Evolutionary conservation across 1,140 invertebrate species (phyloP).

Genomic region (Leptestheria dahalacensis): DNA sequence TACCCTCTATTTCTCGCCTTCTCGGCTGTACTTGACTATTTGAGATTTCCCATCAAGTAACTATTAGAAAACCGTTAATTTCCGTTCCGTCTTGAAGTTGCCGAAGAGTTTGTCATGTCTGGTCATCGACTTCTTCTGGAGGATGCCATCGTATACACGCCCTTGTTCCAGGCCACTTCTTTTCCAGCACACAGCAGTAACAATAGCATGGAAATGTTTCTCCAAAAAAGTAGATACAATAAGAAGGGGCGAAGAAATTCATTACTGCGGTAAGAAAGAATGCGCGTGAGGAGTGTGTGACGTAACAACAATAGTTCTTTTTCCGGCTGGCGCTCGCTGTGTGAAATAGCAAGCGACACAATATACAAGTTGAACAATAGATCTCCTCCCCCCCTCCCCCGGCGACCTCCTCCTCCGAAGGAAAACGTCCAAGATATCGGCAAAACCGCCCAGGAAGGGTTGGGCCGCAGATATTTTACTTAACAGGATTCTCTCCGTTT

Average conservation of each 20-base stretch:
- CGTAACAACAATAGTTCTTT: background rate
- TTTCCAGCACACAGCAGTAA: background rate
- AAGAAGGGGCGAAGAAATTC: background rate
- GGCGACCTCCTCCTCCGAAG: background rate
- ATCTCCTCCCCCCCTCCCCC: too few species aligned
- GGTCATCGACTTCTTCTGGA: too few species aligned
- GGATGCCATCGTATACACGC: too few species aligned
- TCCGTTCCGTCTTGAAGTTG: too few species aligned
- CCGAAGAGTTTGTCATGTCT: too few species aligned
- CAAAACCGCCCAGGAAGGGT: background rate
- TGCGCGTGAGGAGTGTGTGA: background rate
- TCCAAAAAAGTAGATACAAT: background rate
- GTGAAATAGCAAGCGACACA: background rate
- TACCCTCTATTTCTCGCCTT: too few species aligned
- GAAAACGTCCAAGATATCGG: background rate
- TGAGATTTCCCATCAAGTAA: too few species aligned
- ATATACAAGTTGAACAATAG: background rate
- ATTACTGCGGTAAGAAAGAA: background rate
- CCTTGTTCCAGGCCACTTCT: background rate
- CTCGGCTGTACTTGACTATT: too few species aligned
- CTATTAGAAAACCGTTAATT: too few species aligned
- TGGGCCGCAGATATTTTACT: background rate
- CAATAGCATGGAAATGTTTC: background rate
- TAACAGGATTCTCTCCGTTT: background rate
- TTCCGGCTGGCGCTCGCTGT: background rate